Percentiles rank a stretch among this genome's conserved stretches.
Evolutionary conservation across 2,888 invertebrate genomes (phyloP).

Genomic region (Camponotus fellah): DNA sequence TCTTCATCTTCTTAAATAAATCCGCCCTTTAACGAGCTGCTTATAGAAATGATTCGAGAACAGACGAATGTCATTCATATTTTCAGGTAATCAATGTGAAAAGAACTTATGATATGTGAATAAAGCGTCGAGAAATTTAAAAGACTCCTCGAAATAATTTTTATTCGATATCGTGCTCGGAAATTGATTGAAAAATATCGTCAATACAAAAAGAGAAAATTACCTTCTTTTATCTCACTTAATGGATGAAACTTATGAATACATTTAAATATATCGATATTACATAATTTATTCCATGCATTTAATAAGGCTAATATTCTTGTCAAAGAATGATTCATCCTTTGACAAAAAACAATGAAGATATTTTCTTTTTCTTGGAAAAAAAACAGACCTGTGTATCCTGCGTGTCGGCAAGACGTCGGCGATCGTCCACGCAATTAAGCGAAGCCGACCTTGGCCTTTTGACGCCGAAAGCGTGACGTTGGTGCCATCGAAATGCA

Average conservation of each 20-base stretch:
- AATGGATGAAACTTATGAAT: not conserved
- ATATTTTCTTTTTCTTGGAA: conserved; percentile 3
- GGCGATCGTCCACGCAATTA: conserved; percentile 68
- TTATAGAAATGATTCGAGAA: not conserved
- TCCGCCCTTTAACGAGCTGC: conserved; percentile 10
- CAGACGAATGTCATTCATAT: not conserved
- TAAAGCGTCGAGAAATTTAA: not conserved
- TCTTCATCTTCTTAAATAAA: conserved; percentile 16
- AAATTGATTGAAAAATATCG: not conserved
- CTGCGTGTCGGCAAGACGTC: conserved; percentile 63
- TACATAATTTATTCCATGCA: not conserved
- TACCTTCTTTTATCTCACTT: not conserved
- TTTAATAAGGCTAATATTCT: not conserved
- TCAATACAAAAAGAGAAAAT: not conserved
- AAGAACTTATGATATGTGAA: not conserved
- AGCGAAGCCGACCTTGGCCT: conserved; percentile 68
- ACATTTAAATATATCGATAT: not conserved
- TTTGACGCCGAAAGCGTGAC: conserved; percentile 64
- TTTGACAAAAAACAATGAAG: not conserved
- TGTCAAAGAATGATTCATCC: not conserved
- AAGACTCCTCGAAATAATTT: not conserved
- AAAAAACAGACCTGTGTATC: conserved; percentile 73
- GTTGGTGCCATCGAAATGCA: conserved; percentile 60
- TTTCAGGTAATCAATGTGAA: not conserved
- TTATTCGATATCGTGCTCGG: not conserved